Percentiles rank a stretch among this genome's conserved stretches.
These are phyloP conservation scores for Micropoecilia bifurca DNA, from an alignment of 2,797 vertebrate genomes.

Conservation along the genomic window DNA sequence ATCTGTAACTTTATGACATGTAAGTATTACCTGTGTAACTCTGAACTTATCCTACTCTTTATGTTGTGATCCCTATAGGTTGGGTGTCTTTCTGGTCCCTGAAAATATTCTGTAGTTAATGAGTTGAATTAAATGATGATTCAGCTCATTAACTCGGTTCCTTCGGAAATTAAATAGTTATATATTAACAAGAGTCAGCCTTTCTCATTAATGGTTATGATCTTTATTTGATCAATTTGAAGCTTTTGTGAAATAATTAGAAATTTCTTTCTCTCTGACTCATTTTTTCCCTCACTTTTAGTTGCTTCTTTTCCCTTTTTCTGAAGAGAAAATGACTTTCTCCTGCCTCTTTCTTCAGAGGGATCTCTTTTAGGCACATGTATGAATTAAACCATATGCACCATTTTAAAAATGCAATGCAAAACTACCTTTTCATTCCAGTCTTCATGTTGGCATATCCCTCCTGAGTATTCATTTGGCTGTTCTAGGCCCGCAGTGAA, in stretches of 20 bases:
- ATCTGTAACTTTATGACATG: no score
- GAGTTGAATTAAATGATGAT: not conserved
- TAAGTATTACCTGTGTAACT: not conserved
- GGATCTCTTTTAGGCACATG: not conserved
- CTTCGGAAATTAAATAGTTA: not conserved
- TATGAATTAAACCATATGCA: not conserved
- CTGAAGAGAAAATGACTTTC: not conserved
- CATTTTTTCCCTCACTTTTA: not conserved
- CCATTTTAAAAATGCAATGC: not conserved
- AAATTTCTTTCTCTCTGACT: not conserved
- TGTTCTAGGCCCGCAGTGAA: constrained; percentile 9
- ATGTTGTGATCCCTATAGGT: not conserved
- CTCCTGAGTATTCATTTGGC: not conserved
- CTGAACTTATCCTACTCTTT: not conserved
- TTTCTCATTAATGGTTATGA: not conserved
- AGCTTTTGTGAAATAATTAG: not conserved
- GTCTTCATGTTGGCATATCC: not conserved
- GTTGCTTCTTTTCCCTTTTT: not conserved
- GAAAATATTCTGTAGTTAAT: not conserved
- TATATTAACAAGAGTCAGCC: not conserved
- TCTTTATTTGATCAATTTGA: not conserved
- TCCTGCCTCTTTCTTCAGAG: not conserved
- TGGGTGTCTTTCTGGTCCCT: not conserved
- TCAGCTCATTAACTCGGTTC: not conserved
- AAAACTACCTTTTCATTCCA: not conserved